Conservation (phyloP, 2,888 invertebrate genomes). For the Sesia bembeciformis region DNA sequence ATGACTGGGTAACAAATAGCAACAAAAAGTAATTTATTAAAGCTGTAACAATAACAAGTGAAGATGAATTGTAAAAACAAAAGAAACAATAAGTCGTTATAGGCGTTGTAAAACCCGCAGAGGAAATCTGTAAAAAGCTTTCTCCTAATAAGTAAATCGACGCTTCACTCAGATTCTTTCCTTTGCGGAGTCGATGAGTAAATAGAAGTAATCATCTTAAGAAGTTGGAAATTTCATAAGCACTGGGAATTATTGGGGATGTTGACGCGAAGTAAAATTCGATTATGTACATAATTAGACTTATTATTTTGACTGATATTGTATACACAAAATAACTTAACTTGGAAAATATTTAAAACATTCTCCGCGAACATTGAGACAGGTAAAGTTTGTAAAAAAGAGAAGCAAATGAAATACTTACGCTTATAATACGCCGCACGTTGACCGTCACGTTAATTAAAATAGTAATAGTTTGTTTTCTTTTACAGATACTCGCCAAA, state of each 20-base stretch:
- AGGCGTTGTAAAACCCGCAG: background rate
- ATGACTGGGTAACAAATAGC: background rate
- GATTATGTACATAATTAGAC: too few species aligned
- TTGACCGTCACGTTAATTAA: too few species aligned
- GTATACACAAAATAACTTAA: too few species aligned
- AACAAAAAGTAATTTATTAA: background rate
- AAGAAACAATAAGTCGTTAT: background rate
- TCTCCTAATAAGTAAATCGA: background rate
- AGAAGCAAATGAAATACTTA: too few species aligned
- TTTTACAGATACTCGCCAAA: background rate
- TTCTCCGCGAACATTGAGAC: too few species aligned
- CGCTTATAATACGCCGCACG: too few species aligned
- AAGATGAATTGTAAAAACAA: background rate
- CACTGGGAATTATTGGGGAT: background rate
- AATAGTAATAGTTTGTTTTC: background rate
- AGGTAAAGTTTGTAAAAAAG: too few species aligned
- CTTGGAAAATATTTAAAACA: too few species aligned
- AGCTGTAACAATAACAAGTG: background rate
- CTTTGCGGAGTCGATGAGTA: background rate
- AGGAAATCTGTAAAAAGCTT: background rate
- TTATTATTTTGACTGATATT: too few species aligned
- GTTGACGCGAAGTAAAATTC: background rate
- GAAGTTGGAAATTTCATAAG: background rate
- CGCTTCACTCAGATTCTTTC: background rate
- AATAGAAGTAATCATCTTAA: background rate